phyloP scores from a whole-genome alignment of 30 jellyfish, hydroid and myxozoan genomes.

The Catostylus mosaicus region DNA sequence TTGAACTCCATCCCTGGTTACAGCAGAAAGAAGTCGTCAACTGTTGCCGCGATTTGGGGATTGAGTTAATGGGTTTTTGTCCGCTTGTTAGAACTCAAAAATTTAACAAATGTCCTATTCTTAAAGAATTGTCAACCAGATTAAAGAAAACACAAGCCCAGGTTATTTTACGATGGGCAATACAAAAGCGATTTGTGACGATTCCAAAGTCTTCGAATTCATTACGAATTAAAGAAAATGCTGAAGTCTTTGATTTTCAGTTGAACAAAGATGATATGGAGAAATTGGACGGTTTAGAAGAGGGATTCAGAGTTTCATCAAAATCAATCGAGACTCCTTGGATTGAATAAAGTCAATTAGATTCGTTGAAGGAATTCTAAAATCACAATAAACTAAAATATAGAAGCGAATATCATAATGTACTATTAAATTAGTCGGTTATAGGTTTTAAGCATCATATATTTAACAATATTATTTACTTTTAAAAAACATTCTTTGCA shows the following conservation, averaged over 20 bases:
- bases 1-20: constrained; percentile 95
- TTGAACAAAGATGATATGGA: constrained; percentile 72
- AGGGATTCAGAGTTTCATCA: constrained; percentile 67
- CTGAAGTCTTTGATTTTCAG: constrained; percentile 68
- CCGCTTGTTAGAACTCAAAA: constrained; percentile 85
- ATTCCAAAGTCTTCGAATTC: constrained; percentile 90
- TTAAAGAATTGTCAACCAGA: constrained; percentile 52
- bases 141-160: constrained; percentile 78
- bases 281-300: constrained; percentile 58
- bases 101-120: constrained; percentile 61
- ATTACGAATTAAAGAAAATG: constrained; percentile 78
- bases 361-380: too few species aligned
- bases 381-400: too few species aligned
- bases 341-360: constrained; percentile 35
- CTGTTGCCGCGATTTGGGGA: constrained; percentile 57
- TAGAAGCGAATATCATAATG: too few species aligned
- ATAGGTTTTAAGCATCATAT: too few species aligned
- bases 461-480: too few species aligned
- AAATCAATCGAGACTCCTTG: constrained; percentile 70
- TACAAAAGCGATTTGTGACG: constrained; percentile 71
- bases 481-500: too few species aligned
- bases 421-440: too few species aligned
- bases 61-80: constrained; percentile 89
- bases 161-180: constrained; percentile 80
- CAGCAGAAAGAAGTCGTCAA: constrained; percentile 69